phyloP scores from a whole-genome alignment of 2,888 invertebrate species.

The Ditylenchus weischeri region DNA sequence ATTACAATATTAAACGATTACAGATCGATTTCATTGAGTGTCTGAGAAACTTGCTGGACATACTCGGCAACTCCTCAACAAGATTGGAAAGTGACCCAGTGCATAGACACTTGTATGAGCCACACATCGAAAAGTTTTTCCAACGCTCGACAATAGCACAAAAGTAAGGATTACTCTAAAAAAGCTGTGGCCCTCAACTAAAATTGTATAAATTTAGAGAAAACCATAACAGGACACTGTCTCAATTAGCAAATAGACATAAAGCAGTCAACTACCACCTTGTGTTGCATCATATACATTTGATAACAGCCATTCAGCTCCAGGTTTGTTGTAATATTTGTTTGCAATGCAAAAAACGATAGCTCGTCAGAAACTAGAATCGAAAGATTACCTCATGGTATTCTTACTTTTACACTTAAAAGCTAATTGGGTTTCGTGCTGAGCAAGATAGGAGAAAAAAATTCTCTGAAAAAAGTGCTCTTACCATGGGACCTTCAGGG shows the following conservation, averaged over 20 bases:
- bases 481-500: too few species aligned
- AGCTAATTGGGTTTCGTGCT: too few species aligned
- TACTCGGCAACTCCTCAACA: constrained; percentile 4
- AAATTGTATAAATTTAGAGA: constrained; percentile 1
- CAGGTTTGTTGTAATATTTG: constrained; percentile 17
- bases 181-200: not conserved
- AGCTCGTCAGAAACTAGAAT: too few species aligned
- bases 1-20: not conserved
- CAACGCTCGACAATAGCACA: not conserved
- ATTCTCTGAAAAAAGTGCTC: too few species aligned
- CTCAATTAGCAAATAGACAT: constrained; percentile 34
- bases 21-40: constrained; percentile 16
- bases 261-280: constrained; percentile 49
- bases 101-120: not conserved
- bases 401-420: too few species aligned
- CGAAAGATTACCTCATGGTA: too few species aligned
- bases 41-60: constrained; percentile 10
- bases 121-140: not conserved
- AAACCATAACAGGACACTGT: not conserved
- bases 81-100: not conserved
- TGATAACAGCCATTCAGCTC: constrained; percentile 37
- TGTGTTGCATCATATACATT: constrained; percentile 48
- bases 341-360: too few species aligned
- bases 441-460: too few species aligned
- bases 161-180: not conserved